Percentiles rank a stretch among this genome's conserved stretches.
phyloP scores from a whole-genome alignment of 2,113 vertebrate genomes.

The Pristiophorus japonicus region DNA sequence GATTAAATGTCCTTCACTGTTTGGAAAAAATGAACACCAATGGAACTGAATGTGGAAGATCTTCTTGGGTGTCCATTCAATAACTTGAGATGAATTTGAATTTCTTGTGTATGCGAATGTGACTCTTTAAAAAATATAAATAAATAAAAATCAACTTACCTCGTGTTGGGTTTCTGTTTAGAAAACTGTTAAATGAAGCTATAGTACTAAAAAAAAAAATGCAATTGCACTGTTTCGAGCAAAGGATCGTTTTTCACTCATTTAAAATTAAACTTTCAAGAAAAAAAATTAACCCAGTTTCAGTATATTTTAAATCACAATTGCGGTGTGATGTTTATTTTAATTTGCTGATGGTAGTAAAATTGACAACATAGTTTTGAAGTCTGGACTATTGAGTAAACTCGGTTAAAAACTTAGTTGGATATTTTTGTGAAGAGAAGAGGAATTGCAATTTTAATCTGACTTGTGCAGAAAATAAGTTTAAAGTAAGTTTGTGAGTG shows the following conservation, averaged over 20 bases:
- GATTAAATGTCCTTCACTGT: background rate
- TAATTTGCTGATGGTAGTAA: background rate
- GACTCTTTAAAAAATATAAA: background rate
- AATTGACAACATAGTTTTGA: background rate
- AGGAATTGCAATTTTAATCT: background rate
- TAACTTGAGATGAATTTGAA: background rate
- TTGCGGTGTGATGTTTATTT: too few species aligned
- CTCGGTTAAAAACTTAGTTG: background rate
- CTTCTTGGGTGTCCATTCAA: background rate
- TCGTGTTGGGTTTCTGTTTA: background rate
- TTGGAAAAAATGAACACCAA: background rate
- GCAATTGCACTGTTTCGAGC: background rate
- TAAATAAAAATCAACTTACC: background rate
- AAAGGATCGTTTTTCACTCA: background rate
- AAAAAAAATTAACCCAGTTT: background rate
- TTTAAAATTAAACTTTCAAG: background rate
- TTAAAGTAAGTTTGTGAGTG: too few species aligned
- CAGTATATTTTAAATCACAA: background rate
- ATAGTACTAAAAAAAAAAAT: background rate
- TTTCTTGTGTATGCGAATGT: background rate
- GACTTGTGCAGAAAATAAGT: too few species aligned
- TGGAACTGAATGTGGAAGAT: background rate
- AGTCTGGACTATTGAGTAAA: background rate
- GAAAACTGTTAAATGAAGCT: background rate
- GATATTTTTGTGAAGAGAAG: background rate